Base-by-base conservation (phyloP, 2,797 vertebrate species). In the Enteromius mattozi region DNA sequence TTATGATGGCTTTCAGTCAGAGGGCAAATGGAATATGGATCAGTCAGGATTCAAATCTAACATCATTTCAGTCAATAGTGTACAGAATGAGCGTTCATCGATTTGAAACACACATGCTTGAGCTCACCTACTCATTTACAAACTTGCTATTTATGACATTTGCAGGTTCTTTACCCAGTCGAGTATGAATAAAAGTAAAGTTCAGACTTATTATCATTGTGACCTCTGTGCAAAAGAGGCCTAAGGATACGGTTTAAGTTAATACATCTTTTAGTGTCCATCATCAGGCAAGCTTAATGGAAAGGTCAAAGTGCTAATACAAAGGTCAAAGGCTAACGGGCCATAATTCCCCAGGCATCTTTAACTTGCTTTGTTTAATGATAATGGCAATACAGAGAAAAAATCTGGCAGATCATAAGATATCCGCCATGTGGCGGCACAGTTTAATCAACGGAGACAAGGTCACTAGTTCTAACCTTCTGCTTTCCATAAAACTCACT, bases 361-460 rank as follows among this genome's bases (percentile, higher is more conserved):
- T 79, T 69, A 78, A 61, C 63, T 76, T 16, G 40, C 82, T 76
- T 79, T 83, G 9, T 49, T 51, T 81, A 78, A 63, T 49, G 70
- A 86, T 82, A 85, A 68, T 76, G 85, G 42, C 68, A 17, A 54
- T 68, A 69, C 49, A 72, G 75, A n/a, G 30, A 81, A 54, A 84
- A 77, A 76, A 78, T 56, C 61, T 77, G 68, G 66, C 63, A 82
- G 77, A 81, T 77, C 47, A 45, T 37, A 72, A 59, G 27, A 86
- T 79, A 88, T 85, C 77, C 54, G 78, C 87, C 86, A 84, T 84
- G 80, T 78, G 85, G 63, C 69, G 70, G 84, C 83, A 85, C 63
- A 85, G 82, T 92, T 91, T 88, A 92, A 91, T 88, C 90, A 76
- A 81, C 87, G 78, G 76, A 91, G 82, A 87, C 88, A 90, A 90